Base-by-base conservation (phyloP, 92 coral and sea anemone genomes). In the Phenganax subtilis region DNA sequence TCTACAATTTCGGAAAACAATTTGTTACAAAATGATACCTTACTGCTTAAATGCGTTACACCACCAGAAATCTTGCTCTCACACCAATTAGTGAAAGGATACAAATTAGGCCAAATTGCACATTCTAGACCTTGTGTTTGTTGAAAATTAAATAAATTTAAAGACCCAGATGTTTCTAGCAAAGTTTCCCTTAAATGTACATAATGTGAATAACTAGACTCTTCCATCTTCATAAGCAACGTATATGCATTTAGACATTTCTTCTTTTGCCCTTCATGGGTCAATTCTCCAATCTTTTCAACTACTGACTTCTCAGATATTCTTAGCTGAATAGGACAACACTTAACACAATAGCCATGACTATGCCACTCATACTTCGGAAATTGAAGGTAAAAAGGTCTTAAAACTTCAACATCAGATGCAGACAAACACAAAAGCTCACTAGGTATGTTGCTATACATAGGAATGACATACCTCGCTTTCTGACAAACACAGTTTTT, bases 91-190 rank as follows among this genome's bases (percentile, higher is more conserved):
- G 77, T 76, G 16, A 0, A 75, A 0, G 86, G 86, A 67, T 82
- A 82, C 12, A 82, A 51, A 29, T 69, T 52, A 6, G 89, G 89
- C 86, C 86, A 86, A 0, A 86, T 20, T 27, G 72, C 89, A 59
- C 81, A 86, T 56, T 82, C 89, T 54, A 86, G 75, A 9, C 89
- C 89, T 1, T 65, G 30, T 12, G 76, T 67, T 16, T 76, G 54
- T 0, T 51, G 9, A 8, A 83, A 20, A n/a, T 76, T 67, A 20
- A 75, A 86, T 12, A 75, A 9, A 54, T 61, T 75, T 7, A 86
- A 53, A 16, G 15, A 14, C 1, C 16, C 17, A 47, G 27, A 14
- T 12, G n/a, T 8, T 17, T 11, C 58, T 51, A 73, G 31, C 57
- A 77, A 0, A 16, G 20, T 8, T 58, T 58, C 72, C 12, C 82